Base-by-base conservation (phyloP, 2,888 invertebrate genomes). In the Norana najaformis region DNA sequence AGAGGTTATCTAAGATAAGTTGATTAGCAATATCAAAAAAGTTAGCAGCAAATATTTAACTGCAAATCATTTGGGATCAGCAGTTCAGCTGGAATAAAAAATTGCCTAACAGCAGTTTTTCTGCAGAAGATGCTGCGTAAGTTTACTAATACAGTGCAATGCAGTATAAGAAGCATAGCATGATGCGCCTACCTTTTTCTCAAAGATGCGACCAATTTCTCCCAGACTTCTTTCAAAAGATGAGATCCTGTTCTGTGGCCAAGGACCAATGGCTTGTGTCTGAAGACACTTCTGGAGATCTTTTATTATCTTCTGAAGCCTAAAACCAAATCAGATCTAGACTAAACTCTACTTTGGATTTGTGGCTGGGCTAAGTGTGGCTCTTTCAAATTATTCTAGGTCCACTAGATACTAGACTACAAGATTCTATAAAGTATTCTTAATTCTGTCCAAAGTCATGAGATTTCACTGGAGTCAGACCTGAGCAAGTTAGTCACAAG, bases 221-320 rank as follows among this genome's bases (percentile, higher is more conserved):
- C 96, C 96, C 13, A 96, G 94, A 85, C 95, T 95, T 90, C 96
- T 95, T 92, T 96, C 96, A 89, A 96, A 93, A 88, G 95, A 95
- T 1, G 96, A 95, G 1, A 96, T 94, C 39, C 96, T 95, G 90
- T 95, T 95, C 92, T 95, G 95, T 1, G 96, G 95, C 96, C 96
- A 96, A 0, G 94, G 95, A 34, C 94, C 95, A 90, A 93, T 94
- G 90, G 93, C 95, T 92, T 93, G 93, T 1, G 93, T 92, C 91
- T 94, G 94, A 37, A 95, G 92, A 91, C 93, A 94, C 90, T 95
- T 95, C 91, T 93, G 94, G n/a, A 94, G 92, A 90, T 95, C 95
- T 94, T 93, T 96, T 94, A 94, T 95, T 38, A 96, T 93, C 92
- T 96, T 96, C 89, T 96, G 96, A 37, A 96, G 93, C 92, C 93